A percentile compares a stretch with the other conserved stretches of the same genome.
phyloP scores from a whole-genome alignment of 2,888 invertebrate genomes.

The Dynastes hyllus region DNA sequence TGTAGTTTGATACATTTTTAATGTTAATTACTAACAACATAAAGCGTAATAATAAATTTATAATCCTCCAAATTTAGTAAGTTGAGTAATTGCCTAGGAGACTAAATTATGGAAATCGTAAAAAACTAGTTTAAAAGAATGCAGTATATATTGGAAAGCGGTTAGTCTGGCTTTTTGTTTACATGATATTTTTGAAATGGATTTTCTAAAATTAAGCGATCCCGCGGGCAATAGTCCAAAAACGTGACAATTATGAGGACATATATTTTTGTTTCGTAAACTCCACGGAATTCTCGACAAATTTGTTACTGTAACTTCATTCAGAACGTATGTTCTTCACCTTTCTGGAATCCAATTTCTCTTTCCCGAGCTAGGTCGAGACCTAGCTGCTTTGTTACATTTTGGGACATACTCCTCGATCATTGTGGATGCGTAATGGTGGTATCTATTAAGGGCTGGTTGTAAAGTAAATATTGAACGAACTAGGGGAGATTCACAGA shows the following conservation, averaged over 20 bases:
- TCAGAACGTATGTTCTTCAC: background rate
- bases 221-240: constrained; percentile 20
- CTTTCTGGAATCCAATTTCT: too few relatives aligned
- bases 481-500: too few relatives aligned
- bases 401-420: too few relatives aligned
- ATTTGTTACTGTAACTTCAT: background rate
- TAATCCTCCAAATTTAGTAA: background rate
- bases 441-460: too few relatives aligned
- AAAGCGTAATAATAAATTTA: background rate
- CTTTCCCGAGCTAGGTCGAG: too few relatives aligned
- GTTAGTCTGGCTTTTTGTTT: constrained; percentile 13
- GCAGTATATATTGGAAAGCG: background rate
- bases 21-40: too few relatives aligned
- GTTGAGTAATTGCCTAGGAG: background rate
- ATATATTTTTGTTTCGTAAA: constrained; percentile 1
- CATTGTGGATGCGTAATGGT: too few relatives aligned
- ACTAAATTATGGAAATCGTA: background rate
- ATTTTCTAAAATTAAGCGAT: constrained; percentile 14
- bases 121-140: background rate
- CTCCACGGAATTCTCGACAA: background rate
- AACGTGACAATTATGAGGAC: background rate
- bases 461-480: too few relatives aligned
- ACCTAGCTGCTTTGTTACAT: too few relatives aligned
- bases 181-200: background rate
- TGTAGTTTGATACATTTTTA: too few relatives aligned